These are phyloP conservation scores for Drosophila burlai DNA, from an alignment of 1,140 invertebrate genomes.

Conservation along the genomic window DNA sequence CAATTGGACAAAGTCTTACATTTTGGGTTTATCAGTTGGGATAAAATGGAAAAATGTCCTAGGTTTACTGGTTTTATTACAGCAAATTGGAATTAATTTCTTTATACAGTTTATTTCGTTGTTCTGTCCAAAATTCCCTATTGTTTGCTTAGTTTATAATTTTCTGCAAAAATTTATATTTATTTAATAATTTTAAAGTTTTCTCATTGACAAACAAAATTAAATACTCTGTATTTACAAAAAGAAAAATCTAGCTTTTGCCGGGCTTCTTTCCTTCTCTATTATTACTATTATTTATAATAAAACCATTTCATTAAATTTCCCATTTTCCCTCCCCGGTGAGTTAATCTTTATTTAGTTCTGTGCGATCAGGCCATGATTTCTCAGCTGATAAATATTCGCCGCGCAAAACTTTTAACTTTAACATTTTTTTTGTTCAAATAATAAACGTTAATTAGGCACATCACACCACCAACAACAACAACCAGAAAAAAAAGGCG, in stretches of 20 bases:
- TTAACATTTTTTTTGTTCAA: not conserved
- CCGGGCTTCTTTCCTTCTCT: not conserved
- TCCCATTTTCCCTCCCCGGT: not conserved
- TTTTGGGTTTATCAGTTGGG: not conserved
- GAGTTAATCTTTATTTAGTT: conserved; percentile 8
- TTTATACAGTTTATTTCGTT: not conserved
- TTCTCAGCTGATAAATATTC: conserved; percentile 12
- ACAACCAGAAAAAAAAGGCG: conserved; percentile 21
- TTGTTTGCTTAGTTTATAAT: not conserved
- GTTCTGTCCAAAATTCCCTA: not conserved
- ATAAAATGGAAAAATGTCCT: not conserved
- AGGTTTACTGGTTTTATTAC: not conserved
- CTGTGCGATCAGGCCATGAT: conserved; percentile 13
- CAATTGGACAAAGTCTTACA: not conserved
- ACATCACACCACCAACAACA: conserved; percentile 18
- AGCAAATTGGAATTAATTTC: no score
- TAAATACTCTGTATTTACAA: not conserved
- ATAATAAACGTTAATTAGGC: conserved; percentile 31
- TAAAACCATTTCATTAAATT: not conserved
- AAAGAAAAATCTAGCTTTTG: not conserved
- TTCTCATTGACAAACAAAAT: not conserved
- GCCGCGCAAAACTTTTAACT: conserved; percentile 19
- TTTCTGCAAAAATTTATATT: not conserved
- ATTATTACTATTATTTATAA: not conserved
- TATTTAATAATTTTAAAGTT: not conserved